A percentile compares a stretch with the other conserved stretches of the same genome.
Evolutionary conservation across 2,113 vertebrate genomes (phyloP).

Genomic region (Pelusios castaneus): DNA sequence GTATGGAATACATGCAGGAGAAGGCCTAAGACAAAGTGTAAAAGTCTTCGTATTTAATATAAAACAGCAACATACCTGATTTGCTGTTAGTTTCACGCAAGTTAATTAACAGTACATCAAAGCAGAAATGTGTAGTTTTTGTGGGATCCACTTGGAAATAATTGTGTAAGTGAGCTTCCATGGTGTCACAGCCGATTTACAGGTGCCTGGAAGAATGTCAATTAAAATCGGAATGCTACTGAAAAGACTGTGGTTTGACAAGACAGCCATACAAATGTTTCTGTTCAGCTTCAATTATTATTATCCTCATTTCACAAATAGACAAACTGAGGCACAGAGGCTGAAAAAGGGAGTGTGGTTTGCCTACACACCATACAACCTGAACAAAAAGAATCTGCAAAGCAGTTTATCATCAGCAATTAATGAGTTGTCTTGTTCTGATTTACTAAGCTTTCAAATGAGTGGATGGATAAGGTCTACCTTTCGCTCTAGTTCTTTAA

Average conservation of each 20-base stretch:
- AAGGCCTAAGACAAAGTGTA: background rate
- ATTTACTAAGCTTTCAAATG: accelerated
- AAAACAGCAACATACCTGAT: background rate
- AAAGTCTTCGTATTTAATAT: background rate
- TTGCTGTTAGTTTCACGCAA: background rate
- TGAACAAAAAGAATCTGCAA: background rate
- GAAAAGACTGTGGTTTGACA: background rate
- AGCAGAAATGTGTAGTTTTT: background rate
- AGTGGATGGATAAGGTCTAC: background rate
- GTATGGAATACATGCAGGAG: background rate
- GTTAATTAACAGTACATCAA: background rate
- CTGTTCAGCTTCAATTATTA: background rate
- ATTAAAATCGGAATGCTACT: background rate
- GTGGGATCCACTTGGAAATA: background rate
- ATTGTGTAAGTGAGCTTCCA: background rate
- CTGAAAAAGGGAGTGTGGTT: background rate
- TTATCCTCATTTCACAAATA: background rate
- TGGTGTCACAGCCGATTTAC: background rate
- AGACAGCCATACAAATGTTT: background rate
- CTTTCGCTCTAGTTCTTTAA: background rate
- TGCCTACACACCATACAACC: background rate
- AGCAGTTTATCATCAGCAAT: background rate
- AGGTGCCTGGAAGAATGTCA: background rate
- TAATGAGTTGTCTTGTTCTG: background rate
- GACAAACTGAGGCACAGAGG: background rate